Evolutionary conservation across 92 coral and sea anemone species (phyloP).

Genomic region (Zoanthus sociatus): DNA sequence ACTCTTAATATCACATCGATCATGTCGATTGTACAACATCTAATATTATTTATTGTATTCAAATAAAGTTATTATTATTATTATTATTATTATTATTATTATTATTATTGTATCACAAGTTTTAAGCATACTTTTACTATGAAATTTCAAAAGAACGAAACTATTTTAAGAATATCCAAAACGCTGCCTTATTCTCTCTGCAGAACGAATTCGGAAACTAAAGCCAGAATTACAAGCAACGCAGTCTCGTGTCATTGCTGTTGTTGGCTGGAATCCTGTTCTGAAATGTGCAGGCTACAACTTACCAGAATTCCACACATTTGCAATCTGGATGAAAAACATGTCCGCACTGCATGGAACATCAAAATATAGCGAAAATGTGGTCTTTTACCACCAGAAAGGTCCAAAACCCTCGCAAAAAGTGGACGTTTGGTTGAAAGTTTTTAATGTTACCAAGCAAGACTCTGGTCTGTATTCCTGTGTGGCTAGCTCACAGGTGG

Average conservation of each 20-base stretch:
- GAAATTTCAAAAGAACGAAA: no score
- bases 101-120: no score
- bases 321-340: constrained; percentile 2
- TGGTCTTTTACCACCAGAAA: constrained; percentile 13
- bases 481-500: neutral
- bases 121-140: no score
- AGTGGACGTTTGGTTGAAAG: neutral
- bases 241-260: constrained; percentile 1
- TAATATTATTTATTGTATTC: no score
- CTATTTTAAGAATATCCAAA: no score
- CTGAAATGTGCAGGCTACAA: constrained; percentile 21
- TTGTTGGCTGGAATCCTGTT: constrained; percentile 2
- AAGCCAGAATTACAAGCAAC: constrained; percentile 19
- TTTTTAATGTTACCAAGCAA: neutral
- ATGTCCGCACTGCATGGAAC: neutral
- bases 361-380: constrained; percentile 11
- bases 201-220: constrained; percentile 21
- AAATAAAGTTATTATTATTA: no score
- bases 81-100: no score
- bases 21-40: no score
- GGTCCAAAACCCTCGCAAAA: constrained; percentile 7
- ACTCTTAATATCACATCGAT: no score
- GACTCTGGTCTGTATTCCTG: constrained; percentile 34
- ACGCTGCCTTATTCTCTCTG: neutral
- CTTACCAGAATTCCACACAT: neutral